Percentiles rank a stretch among this genome's conserved stretches.
Evolutionary conservation across 2,113 vertebrate genomes (phyloP).

Genomic region (Lepus timidus): DNA sequence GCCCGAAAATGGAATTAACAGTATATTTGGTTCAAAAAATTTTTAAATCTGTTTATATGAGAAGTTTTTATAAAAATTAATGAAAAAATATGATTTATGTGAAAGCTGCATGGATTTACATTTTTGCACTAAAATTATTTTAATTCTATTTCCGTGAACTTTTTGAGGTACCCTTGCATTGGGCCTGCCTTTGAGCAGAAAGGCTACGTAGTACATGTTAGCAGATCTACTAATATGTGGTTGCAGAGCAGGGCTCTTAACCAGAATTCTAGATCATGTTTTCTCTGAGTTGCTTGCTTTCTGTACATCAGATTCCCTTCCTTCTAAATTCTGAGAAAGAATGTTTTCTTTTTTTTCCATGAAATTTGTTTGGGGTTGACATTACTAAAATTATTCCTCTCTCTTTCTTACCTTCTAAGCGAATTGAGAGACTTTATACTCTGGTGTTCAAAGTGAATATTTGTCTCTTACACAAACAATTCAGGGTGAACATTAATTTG

Average conservation of each 20-base stretch:
- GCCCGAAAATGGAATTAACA: too few relatives aligned
- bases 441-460: not conserved
- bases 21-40: too few relatives aligned
- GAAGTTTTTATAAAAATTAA: too few relatives aligned
- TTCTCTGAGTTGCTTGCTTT: not conserved
- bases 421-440: not conserved
- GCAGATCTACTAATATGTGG: not conserved
- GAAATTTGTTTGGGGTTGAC: not conserved
- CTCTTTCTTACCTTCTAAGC: not conserved
- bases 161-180: not conserved
- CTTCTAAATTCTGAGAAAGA: not conserved
- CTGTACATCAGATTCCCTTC: not conserved
- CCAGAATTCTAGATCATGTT: rapidly evolving
- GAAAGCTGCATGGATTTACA: too few relatives aligned
- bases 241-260: not conserved
- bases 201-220: not conserved
- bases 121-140: too few relatives aligned
- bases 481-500: not conserved
- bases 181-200: not conserved
- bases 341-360: not conserved
- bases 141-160: too few relatives aligned
- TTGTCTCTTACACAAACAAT: not conserved
- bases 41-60: too few relatives aligned
- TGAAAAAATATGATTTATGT: too few relatives aligned
- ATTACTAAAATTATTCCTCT: not conserved